Evolutionary conservation across 1,140 invertebrate genomes (phyloP).

Genomic region (Zophobas atratus): DNA sequence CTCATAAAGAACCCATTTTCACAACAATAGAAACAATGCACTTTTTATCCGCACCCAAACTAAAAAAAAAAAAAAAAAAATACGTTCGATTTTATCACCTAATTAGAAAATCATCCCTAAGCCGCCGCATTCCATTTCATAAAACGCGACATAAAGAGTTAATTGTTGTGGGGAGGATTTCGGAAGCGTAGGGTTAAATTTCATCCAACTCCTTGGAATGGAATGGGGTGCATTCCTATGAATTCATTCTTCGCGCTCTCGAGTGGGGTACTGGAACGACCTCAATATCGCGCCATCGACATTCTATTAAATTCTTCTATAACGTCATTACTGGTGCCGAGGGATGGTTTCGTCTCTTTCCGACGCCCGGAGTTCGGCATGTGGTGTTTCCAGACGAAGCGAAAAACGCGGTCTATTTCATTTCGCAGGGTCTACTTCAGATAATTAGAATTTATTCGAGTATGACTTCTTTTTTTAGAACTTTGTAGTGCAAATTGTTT

Average conservation of each 20-base stretch:
- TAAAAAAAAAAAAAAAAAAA: neutral
- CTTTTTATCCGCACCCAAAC: neutral
- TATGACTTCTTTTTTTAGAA: conserved; percentile 15
- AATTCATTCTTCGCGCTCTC: conserved; percentile 55
- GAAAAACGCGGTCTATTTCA: conserved; percentile 36
- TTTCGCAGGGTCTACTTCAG: conserved; percentile 43
- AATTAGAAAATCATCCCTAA: too few species aligned
- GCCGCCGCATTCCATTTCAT: too few species aligned
- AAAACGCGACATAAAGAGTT: too few species aligned
- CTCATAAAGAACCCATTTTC: conserved; percentile 31
- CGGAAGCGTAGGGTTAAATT: conserved; percentile 51
- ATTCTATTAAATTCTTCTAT: conserved; percentile 58
- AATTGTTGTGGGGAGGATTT: too few species aligned
- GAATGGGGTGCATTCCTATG: conserved; percentile 56
- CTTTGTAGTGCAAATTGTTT: conserved; percentile 18
- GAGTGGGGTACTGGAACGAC: conserved; percentile 60
- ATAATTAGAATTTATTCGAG: conserved; percentile 50
- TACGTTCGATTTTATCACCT: too few species aligned
- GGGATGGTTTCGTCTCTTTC: conserved; percentile 39
- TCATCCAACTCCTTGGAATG: conserved; percentile 51
- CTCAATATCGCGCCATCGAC: conserved; percentile 61
- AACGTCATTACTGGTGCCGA: conserved; percentile 16
- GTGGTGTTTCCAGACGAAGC: conserved; percentile 21
- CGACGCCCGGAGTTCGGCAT: neutral
- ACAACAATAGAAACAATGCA: neutral